phyloP scores from a whole-genome alignment of 1,140 invertebrate species.

The Monochamus saltuarius region DNA sequence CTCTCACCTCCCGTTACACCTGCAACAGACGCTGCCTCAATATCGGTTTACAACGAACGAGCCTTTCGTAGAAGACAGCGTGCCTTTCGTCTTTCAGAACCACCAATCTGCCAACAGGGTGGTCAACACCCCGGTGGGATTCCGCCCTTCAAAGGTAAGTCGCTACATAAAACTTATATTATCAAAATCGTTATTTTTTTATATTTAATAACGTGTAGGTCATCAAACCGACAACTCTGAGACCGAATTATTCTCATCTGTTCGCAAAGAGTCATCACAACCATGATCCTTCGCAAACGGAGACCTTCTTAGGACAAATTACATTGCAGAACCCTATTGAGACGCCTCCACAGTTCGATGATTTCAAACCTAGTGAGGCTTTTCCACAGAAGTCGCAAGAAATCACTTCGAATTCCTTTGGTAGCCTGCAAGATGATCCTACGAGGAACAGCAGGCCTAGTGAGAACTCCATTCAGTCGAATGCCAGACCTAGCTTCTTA shows the following conservation, averaged over 20 bases:
- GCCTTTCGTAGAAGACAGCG: constrained; percentile 5
- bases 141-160: constrained; percentile 18
- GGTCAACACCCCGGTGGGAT: constrained; percentile 12
- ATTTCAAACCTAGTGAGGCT: constrained; percentile 15
- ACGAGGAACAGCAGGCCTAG: neutral
- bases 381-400: constrained; percentile 6
- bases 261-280: constrained; percentile 50
- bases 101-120: constrained; percentile 5
- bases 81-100: neutral
- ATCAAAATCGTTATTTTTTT: neutral
- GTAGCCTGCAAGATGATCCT: neutral
- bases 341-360: constrained; percentile 33
- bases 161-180: no score
- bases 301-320: constrained; percentile 61
- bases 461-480: neutral
- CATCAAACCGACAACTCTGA: constrained; percentile 40
- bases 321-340: constrained; percentile 60
- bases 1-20: constrained; percentile 44
- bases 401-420: constrained; percentile 1
- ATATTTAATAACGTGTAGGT: neutral
- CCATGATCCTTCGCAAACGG: constrained; percentile 58
- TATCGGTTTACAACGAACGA: constrained; percentile 36
- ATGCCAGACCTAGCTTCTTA: no score
- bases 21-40: constrained; percentile 47
- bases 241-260: constrained; percentile 45